Conservation (phyloP, 2,888 invertebrate species). For the Meloe dianella region DNA sequence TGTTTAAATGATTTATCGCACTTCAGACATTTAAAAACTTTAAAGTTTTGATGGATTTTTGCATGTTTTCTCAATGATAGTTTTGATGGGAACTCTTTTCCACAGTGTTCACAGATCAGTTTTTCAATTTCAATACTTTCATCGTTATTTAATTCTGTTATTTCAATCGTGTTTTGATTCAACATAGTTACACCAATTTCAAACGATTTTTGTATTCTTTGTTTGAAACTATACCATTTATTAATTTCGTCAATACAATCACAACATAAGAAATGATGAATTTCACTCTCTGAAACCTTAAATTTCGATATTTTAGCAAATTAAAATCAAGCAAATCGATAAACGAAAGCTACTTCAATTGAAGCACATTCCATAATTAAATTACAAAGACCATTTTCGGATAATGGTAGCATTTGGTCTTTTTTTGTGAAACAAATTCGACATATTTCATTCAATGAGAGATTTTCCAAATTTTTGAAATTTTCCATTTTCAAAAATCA, state of each 20-base stretch:
- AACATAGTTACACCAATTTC: background rate
- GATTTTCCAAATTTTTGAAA: background rate
- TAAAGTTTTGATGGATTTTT: conserved; percentile 12
- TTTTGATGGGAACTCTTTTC: background rate
- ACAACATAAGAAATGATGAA: background rate
- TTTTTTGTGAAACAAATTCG: background rate
- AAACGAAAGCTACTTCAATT: background rate
- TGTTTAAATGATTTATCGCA: no score
- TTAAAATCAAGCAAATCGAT: no score
- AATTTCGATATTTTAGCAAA: background rate
- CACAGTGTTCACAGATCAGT: background rate
- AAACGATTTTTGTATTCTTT: background rate
- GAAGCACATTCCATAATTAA: background rate
- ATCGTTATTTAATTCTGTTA: background rate
- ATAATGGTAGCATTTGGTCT: background rate
- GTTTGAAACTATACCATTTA: background rate
- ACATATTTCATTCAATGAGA: background rate
- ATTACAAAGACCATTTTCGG: background rate
- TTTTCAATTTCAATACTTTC: background rate
- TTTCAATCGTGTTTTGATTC: background rate
- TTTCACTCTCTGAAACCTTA: background rate
- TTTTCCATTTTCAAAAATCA: background rate
- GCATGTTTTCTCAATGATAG: background rate
- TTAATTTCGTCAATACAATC: background rate
- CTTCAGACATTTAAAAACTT: no score